Evolutionary conservation across 2,888 invertebrate species (phyloP), one percentile per base, ranked within the genome.

Genomic region (Lacanobia oleracea): DNA sequence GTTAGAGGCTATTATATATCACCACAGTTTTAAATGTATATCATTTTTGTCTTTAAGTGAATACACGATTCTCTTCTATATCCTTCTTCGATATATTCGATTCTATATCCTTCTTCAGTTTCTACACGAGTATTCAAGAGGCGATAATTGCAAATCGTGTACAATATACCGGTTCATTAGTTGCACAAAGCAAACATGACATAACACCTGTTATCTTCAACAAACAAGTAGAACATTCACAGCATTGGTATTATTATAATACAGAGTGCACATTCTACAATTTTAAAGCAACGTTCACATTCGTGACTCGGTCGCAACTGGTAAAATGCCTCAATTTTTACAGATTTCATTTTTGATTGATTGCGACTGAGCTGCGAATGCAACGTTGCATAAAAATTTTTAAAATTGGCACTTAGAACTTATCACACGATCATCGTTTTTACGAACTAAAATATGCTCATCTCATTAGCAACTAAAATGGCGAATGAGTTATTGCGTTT

Each of bases 171-270:
- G 56, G n/a, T 40, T 48, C 27, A 63, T 68, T 70, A 72, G 54
- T 14, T 56, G 56, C n/a, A 43, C 18, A 48, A n/a, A 56, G 68
- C 14, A 51, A 72, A 76, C 21, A 72, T 74, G 62, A 71, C 54
- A 73, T 77, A 82, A 80, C 14, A 50, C 21, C 12, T 72, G 62
- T 59, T 76, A 71, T 64, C 64, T 67, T 57, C 2, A 51, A 18
- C 33, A 71, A 73, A 70, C 62, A 60, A 18, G 21, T 53, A n/a
- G 5, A 59, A 54, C 37, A 68, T 70, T 37, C 62, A 57, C 40
- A 14, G 57, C 53, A 67, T 71, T 78, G 67, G 68, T 40, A 62
- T 79, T 40, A 62, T 79, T 73, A 23, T 57, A 56, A 75, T 71
- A 27, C 16, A 57, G 75, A 53, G 5, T 14, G 43, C 14, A 2